These are phyloP conservation scores for Upupa epops DNA, from an alignment of 2,113 vertebrate species.

Conservation along the genomic window DNA sequence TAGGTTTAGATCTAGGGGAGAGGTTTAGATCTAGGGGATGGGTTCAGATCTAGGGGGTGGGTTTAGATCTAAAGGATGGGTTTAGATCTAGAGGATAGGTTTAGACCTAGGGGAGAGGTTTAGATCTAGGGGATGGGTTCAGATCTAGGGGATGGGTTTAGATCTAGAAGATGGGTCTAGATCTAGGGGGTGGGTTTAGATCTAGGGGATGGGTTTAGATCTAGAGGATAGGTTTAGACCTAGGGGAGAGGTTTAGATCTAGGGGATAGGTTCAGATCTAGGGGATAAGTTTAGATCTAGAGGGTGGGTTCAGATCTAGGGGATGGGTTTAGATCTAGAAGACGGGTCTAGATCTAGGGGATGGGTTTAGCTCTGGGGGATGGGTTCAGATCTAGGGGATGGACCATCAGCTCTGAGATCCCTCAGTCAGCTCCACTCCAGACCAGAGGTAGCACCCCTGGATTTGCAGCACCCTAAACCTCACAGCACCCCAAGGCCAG, in stretches of 20 bases:
- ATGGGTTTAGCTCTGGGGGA: rapidly evolving
- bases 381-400: rapidly evolving
- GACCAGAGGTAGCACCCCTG: no score
- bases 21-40: rapidly evolving
- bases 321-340: no score
- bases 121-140: rapidly evolving
- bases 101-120: no score
- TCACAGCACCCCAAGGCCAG: no score
- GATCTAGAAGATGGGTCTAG: no score
- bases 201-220: rapidly evolving
- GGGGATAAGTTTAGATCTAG: no score
- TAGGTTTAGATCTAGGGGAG: rapidly evolving
- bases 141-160: not conserved
- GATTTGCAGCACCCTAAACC: no score
- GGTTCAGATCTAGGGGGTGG: rapidly evolving
- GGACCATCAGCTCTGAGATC: rapidly evolving
- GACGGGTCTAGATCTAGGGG: rapidly evolving
- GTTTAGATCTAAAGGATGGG: no score
- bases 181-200: rapidly evolving
- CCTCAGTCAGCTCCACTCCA: rapidly evolving
- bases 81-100: rapidly evolving
- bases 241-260: rapidly evolving
- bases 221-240: rapidly evolving
- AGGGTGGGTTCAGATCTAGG: rapidly evolving
- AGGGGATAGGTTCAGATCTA: rapidly evolving